phyloP scores from a whole-genome alignment of 2,113 vertebrate genomes.

The Paraplagusia blochii region DNA sequence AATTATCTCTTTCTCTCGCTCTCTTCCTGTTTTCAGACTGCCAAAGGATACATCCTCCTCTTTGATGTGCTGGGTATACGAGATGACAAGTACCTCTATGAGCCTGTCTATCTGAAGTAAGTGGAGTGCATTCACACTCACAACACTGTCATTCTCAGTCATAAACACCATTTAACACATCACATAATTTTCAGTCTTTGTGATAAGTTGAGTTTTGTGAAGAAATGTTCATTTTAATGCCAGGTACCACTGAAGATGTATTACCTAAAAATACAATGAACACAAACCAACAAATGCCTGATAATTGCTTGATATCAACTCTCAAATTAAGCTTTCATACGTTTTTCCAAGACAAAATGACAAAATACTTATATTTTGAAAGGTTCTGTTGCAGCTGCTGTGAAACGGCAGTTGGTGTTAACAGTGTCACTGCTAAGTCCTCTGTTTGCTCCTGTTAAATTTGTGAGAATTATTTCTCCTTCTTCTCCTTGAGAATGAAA shows the following conservation, averaged over 20 bases:
- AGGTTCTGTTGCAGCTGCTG: no score
- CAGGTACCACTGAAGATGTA: no score
- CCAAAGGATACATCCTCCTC: conserved; percentile 94
- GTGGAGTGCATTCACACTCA: conserved; percentile 52
- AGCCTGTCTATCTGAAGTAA: conserved; percentile 94
- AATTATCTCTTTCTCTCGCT: neutral
- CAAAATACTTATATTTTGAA: no score
- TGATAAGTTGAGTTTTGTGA: no score
- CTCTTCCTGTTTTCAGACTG: conserved; percentile 80
- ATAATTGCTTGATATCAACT: no score
- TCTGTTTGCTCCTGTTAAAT: neutral
- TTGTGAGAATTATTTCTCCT: neutral
- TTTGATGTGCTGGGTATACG: conserved; percentile 86
- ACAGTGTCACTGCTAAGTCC: neutral
- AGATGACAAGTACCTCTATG: conserved; percentile 91
- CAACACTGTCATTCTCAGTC: neutral
- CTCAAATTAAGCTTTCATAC: no score
- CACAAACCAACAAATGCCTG: no score
- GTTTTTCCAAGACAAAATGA: no score
- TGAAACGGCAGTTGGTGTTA: neutral
- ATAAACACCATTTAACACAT: neutral
- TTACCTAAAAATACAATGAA: no score
- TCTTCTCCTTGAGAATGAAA: neutral
- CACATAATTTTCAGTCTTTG: neutral
- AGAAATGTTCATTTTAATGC: no score